Base-by-base conservation (phyloP, 2,113 vertebrate genomes). In the Triplophysa tibetana region DNA sequence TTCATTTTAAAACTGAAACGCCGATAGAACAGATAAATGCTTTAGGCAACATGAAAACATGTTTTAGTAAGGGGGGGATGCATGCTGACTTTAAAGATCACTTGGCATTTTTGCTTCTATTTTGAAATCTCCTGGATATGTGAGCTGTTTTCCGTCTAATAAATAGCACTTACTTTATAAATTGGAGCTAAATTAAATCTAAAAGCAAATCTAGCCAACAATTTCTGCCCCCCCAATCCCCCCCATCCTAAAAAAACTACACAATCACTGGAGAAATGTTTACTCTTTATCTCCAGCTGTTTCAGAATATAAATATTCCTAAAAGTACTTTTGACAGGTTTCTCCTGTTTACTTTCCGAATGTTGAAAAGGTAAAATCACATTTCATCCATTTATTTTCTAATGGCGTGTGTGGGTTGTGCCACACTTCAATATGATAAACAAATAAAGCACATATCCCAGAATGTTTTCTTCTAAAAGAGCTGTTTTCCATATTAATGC, bases 361-460 rank as follows among this genome's bases (percentile, higher is more conserved):
- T 19, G 54, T 56, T 11, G 3, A 54, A 45, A 43, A 9, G 50
- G 50, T 24, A 8, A 52, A 45, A 77, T 50, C 23, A 70, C 48
- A 77, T 77, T 63, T 43, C 33, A 58, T 60, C 56, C 48, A 77
- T 77, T 61, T 69, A 50, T n/a, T 60, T 76, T 50, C 48, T 70
- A 70, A 69, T 54, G 26, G 65, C 9, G 19, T 73, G 60, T 56
- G 50, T 60, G 61, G 77, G 69, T 26, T 48, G 38, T 4, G n/a
- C 58, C 67, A 38, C 68, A 58, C 67, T 65, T 56, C 48, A 70
- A 33, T 48, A 70, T 70, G 64, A 24, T n/a, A 26, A 56, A 65
- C 58, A 58, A 72, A 56, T 23, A 50, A 62, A 75, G 52, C 61
- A 68, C 29, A 76, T 48, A 50, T 69, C 43, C 33, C 52, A 52